phyloP scores from a whole-genome alignment of 2,797 vertebrate genomes.

The Sebastes alutus region DNA sequence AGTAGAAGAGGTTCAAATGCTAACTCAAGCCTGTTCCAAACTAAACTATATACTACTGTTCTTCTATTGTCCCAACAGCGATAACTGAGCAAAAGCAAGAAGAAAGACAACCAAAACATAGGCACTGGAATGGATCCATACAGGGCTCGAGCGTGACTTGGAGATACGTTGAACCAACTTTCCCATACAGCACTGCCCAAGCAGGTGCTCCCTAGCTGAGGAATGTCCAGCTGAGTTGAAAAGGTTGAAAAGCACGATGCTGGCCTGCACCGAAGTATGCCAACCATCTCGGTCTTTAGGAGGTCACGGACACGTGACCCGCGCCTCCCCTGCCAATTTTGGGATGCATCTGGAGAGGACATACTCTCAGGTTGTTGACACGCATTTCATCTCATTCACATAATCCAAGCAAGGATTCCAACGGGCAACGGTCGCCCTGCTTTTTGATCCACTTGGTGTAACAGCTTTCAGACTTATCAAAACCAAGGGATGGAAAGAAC shows the following conservation, averaged over 20 bases:
- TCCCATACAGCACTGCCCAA: background rate
- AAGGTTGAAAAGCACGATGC: slow-evolving; percentile 50
- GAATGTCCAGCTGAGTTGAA: slow-evolving; percentile 69
- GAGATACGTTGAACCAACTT: background rate
- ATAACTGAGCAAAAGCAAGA: background rate
- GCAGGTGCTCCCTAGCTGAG: slow-evolving; percentile 63
- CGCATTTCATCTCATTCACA: slow-evolving; percentile 18
- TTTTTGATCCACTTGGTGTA: slow-evolving; percentile 17
- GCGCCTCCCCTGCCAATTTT: slow-evolving; percentile 7
- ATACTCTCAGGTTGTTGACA: slow-evolving; percentile 26
- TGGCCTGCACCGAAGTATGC: slow-evolving; percentile 46
- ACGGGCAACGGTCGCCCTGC: slow-evolving; percentile 1
- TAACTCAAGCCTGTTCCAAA: background rate
- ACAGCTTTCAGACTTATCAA: slow-evolving; percentile 25
- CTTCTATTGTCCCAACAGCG: background rate
- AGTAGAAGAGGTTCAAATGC: background rate
- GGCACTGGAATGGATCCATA: slow-evolving; percentile 3
- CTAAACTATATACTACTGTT: background rate
- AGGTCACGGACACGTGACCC: slow-evolving; percentile 34
- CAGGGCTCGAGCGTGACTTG: background rate
- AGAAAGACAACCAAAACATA: background rate
- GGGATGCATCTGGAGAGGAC: slow-evolving; percentile 24
- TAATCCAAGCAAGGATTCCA: slow-evolving; percentile 12
- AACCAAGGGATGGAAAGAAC: slow-evolving; percentile 18
- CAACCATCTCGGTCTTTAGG: slow-evolving; percentile 37